Evolutionary conservation across 2,113 vertebrate species (phyloP).

Genomic region (Bungarus multicinctus): DNA sequence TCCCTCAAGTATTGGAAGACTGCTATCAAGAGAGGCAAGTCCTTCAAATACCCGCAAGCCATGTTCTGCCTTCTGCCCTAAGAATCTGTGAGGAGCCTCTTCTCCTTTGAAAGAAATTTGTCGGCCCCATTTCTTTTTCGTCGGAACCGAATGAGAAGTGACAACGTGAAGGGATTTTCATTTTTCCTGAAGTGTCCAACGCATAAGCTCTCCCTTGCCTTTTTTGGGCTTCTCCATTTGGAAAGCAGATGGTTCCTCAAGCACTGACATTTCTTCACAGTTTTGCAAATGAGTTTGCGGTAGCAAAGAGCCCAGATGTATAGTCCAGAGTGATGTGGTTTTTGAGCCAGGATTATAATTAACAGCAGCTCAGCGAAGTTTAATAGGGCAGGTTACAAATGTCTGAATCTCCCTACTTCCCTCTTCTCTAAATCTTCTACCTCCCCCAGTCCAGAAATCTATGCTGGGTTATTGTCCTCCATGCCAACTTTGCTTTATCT

Average conservation of each 20-base stretch:
- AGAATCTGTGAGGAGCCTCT: not conserved
- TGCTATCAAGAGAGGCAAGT: no score
- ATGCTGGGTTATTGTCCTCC: constrained; percentile 32
- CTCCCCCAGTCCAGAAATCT: not conserved
- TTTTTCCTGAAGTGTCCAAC: not conserved
- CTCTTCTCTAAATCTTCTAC: not conserved
- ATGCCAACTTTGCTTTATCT: constrained; percentile 42
- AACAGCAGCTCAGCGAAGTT: constrained; percentile 57
- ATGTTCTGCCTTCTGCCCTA: not conserved
- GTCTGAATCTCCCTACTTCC: not conserved
- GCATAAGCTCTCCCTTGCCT: constrained; percentile 45
- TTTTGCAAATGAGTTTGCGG: constrained; percentile 59
- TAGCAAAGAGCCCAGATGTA: constrained; percentile 40
- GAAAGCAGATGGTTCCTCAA: constrained; percentile 59
- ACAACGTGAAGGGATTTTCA: not conserved
- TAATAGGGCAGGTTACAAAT: constrained; percentile 52
- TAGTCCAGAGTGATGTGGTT: constrained; percentile 39
- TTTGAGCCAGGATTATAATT: constrained; percentile 54
- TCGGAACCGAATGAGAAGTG: not conserved
- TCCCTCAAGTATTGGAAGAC: no score
- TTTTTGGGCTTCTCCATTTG: constrained; percentile 56
- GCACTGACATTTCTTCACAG: constrained; percentile 65
- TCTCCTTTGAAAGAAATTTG: not conserved
- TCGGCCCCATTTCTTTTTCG: not conserved
- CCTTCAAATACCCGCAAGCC: not conserved